Conservation (phyloP, 2,113 vertebrate species). For the Acinonyx jubatus region DNA sequence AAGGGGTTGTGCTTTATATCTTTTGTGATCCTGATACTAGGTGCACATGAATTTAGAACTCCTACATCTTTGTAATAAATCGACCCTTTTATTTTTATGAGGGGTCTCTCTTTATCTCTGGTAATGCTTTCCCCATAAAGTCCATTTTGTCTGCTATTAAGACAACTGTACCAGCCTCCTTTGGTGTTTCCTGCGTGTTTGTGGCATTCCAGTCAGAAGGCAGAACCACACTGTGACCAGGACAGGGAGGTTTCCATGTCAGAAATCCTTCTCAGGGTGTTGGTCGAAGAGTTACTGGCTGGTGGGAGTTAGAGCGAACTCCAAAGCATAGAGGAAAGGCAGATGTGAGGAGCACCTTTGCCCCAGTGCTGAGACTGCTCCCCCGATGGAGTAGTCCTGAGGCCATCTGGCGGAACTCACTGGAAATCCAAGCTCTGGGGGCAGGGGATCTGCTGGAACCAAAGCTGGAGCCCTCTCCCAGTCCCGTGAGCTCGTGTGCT, state of each 20-base stretch:
- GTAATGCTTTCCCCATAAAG: neutral
- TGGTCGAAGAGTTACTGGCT: neutral
- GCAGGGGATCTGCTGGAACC: neutral
- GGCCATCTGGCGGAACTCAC: neutral
- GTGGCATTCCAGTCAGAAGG: neutral
- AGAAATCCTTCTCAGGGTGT: fast-evolving
- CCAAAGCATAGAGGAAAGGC: neutral
- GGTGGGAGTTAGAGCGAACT: neutral
- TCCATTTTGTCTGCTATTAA: neutral
- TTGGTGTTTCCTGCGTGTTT: neutral
- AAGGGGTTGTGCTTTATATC: neutral
- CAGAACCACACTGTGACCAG: neutral
- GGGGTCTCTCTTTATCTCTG: neutral
- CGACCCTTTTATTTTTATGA: neutral
- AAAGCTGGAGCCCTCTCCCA: neutral
- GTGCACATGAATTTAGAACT: neutral
- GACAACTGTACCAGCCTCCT: neutral
- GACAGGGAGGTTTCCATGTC: neutral
- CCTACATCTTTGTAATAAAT: neutral
- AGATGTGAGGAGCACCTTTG: neutral
- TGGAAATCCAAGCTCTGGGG: neutral
- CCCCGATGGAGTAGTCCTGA: fast-evolving
- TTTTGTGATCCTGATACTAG: neutral
- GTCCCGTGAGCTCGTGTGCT: fast-evolving
- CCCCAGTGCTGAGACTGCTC: neutral